Evolutionary conservation across 2,888 invertebrate genomes (phyloP).

Genomic region (Oscheius sp.): DNA sequence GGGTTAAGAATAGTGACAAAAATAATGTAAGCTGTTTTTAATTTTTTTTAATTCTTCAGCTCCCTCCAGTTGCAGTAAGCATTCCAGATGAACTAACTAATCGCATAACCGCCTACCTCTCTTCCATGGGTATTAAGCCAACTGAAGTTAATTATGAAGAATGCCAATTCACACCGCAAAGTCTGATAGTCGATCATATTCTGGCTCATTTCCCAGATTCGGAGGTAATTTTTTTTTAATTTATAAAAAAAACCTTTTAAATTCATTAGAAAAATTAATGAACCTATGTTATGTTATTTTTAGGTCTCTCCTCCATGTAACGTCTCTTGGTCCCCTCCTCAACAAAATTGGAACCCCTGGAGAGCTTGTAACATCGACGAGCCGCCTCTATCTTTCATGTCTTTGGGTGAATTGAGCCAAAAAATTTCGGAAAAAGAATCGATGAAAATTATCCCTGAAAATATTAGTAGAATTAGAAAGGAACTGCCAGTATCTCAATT

Average conservation of each 20-base stretch:
- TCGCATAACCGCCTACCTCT: conserved; percentile 65
- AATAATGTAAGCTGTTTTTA: conserved; percentile 30
- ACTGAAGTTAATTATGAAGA: conserved; percentile 64
- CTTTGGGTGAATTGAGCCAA: conserved; percentile 39
- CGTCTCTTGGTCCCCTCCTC: conserved; percentile 94
- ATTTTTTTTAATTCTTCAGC: conserved; percentile 53
- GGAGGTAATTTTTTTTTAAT: conserved; percentile 74
- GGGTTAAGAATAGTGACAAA: conserved; percentile 33
- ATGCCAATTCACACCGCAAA: conserved; percentile 72
- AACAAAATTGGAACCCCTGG: conserved; percentile 97
- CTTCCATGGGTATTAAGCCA: conserved; percentile 51
- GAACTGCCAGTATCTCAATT: conserved; percentile 81
- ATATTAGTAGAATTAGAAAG: conserved; percentile 68
- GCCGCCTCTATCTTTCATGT: conserved; percentile 76
- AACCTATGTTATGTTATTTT: too few species aligned
- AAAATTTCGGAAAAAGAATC: conserved; percentile 37
- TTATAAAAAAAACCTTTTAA: conserved; percentile 8
- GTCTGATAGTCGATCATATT: conserved; percentile 75
- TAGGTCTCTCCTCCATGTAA: conserved; percentile 75
- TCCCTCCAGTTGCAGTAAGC: conserved; percentile 77
- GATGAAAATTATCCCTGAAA: conserved; percentile 25
- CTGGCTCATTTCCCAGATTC: conserved; percentile 78
- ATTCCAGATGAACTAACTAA: conserved; percentile 80
- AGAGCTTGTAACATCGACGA: conserved; percentile 94
- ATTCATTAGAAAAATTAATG: too few species aligned